These are phyloP conservation scores for Acipenser transmontanus DNA, from an alignment of 2,797 vertebrate species.

Conservation along the genomic window DNA sequence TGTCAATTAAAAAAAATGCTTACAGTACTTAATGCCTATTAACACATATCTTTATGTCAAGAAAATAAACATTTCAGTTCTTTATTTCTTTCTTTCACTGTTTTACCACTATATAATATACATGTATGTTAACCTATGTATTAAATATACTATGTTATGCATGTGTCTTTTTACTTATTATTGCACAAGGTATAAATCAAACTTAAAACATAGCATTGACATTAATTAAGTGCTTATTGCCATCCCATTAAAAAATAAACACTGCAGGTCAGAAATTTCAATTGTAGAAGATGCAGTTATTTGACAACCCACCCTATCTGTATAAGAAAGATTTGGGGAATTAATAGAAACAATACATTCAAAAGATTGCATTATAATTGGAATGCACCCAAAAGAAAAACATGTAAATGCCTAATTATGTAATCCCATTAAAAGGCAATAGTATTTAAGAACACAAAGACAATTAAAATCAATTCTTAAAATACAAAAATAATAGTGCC, in stretches of 20 bases:
- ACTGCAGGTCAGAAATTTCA: constrained; percentile 25
- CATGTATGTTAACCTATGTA: constrained; percentile 6
- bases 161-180: constrained; percentile 2
- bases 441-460: too few relatives aligned
- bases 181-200: constrained; percentile 8
- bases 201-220: constrained; percentile 28
- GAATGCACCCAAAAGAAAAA: constrained; percentile 1
- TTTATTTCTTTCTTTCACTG: constrained; percentile 10
- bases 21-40: neutral
- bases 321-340: too few relatives aligned
- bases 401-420: constrained; percentile 13
- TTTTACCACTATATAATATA: neutral
- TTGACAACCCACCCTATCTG: neutral
- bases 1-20: too few relatives aligned
- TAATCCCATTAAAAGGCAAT: too few relatives aligned
- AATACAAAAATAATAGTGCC: too few relatives aligned
- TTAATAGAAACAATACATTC: too few relatives aligned
- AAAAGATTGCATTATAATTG: neutral
- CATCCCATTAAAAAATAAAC: constrained; percentile 11
- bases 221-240: constrained; percentile 45
- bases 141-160: neutral
- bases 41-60: constrained; percentile 17
- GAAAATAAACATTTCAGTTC: constrained; percentile 20
- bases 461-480: too few relatives aligned
- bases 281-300: neutral